These are phyloP conservation scores for Eulimnadia texana DNA, from an alignment of 1,140 invertebrate species.

Conservation along the genomic window DNA sequence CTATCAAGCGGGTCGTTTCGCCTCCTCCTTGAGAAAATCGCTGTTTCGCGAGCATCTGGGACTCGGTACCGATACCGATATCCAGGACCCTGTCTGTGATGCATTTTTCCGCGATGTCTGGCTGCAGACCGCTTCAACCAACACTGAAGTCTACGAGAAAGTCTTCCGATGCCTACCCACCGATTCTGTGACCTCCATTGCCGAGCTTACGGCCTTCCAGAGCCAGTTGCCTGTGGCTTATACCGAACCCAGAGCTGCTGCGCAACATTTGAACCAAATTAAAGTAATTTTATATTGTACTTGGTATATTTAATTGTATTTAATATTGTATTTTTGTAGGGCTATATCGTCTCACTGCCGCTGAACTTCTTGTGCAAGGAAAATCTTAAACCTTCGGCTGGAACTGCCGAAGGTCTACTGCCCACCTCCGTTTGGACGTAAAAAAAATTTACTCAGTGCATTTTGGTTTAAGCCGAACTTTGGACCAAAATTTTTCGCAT, in stretches of 20 bases:
- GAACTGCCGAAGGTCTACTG: slow-evolving; percentile 53
- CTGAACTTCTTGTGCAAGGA: slow-evolving; percentile 71
- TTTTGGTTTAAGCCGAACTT: neutral
- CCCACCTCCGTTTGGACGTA: slow-evolving; percentile 35
- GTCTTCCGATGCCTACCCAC: slow-evolving; percentile 29
- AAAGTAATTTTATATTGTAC: slow-evolving; percentile 31
- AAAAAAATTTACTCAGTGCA: slow-evolving; percentile 6
- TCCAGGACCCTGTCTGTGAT: slow-evolving; percentile 57
- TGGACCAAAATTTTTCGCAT: neutral
- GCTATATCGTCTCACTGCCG: slow-evolving; percentile 72
- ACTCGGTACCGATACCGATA: slow-evolving; percentile 29
- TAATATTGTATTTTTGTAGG: slow-evolving; percentile 35
- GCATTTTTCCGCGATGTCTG: slow-evolving; percentile 68
- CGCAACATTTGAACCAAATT: slow-evolving; percentile 51
- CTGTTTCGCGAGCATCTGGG: slow-evolving; percentile 84
- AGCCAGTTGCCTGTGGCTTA: slow-evolving; percentile 45
- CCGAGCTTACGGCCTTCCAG: slow-evolving; percentile 53
- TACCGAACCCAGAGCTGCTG: slow-evolving; percentile 49
- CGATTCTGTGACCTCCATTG: slow-evolving; percentile 48
- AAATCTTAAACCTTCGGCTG: slow-evolving; percentile 56
- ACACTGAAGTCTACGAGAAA: slow-evolving; percentile 77
- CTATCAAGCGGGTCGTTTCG: slow-evolving; percentile 69
- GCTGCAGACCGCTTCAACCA: slow-evolving; percentile 54
- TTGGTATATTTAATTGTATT: slow-evolving; percentile 6
- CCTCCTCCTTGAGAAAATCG: slow-evolving; percentile 61